These are phyloP conservation scores for Zaprionus ghesquierei DNA, from an alignment of 1,140 invertebrate species.

Conservation along the genomic window DNA sequence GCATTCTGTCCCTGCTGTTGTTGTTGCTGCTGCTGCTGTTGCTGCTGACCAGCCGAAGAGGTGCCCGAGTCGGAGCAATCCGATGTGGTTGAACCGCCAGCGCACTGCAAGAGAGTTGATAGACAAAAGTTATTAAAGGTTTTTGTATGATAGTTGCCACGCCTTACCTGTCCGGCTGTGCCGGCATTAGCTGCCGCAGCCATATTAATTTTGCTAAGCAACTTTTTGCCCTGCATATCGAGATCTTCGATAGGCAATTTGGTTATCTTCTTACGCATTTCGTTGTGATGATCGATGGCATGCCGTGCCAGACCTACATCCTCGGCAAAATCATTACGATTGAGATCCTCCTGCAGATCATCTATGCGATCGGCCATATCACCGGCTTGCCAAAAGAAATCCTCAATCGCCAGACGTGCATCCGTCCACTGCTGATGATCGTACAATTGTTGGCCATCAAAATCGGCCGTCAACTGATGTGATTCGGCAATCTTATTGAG, in stretches of 20 bases:
- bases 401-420: constrained; percentile 95
- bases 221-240: constrained; percentile 86
- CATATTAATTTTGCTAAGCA: constrained; percentile 76
- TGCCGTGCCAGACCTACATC: constrained; percentile 95
- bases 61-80: constrained; percentile 73
- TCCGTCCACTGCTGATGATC: constrained; percentile 99
- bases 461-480: constrained; percentile 94
- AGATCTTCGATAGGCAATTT: constrained; percentile 97
- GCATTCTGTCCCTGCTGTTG: constrained; percentile 31
- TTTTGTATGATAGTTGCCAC: background rate
- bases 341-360: constrained; percentile 94
- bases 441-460: constrained; percentile 96
- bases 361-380: constrained; percentile 96
- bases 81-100: constrained; percentile 41
- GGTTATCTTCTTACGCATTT: constrained; percentile 96
- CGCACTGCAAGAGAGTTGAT: constrained; percentile 10
- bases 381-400: constrained; percentile 96
- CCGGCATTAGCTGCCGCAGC: constrained; percentile 28
- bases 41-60: constrained; percentile 58
- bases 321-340: constrained; percentile 94
- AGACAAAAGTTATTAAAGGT: background rate
- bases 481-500: constrained; percentile 95
- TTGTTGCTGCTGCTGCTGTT: constrained; percentile 34
- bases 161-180: constrained; percentile 52
- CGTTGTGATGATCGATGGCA: constrained; percentile 95